Percentiles rank a stretch among this genome's conserved stretches.
Conservation (phyloP, 2,113 vertebrate genomes). For the Prunella himalayana region DNA sequence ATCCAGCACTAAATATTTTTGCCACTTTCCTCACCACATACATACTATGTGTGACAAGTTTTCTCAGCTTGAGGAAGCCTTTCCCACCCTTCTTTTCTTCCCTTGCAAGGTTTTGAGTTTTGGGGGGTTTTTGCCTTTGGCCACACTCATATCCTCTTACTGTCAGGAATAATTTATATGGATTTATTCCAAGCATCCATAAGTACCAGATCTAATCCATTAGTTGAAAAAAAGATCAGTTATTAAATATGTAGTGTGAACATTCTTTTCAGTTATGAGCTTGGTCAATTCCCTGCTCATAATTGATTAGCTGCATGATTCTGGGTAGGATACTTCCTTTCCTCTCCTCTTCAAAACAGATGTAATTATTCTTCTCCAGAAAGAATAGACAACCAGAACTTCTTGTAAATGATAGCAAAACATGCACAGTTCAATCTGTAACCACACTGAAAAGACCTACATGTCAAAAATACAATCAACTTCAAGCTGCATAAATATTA, state of each 20-base stretch:
- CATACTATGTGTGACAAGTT: neutral
- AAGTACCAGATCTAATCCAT: neutral
- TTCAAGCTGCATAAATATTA: neutral
- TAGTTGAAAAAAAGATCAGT: neutral
- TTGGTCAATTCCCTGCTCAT: neutral
- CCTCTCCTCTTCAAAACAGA: neutral
- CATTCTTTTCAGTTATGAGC: neutral
- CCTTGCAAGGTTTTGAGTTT: neutral
- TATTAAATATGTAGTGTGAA: neutral
- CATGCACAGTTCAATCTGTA: neutral
- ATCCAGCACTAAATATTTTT: neutral
- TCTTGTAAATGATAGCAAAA: neutral
- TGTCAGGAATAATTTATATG: neutral
- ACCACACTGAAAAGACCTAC: neutral
- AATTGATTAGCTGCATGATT: neutral
- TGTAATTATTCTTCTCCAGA: neutral
- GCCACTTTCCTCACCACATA: neutral
- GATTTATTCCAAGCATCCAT: slow-evolving; percentile 16
- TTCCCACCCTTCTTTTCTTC: neutral
- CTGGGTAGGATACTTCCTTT: neutral
- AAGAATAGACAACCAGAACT: neutral
- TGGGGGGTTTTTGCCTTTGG: neutral
- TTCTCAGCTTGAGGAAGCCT: neutral
- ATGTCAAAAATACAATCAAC: neutral
- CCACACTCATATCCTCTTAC: neutral